Evolutionary conservation across 2,113 vertebrate genomes (phyloP).

Genomic region (Pipa parva): DNA sequence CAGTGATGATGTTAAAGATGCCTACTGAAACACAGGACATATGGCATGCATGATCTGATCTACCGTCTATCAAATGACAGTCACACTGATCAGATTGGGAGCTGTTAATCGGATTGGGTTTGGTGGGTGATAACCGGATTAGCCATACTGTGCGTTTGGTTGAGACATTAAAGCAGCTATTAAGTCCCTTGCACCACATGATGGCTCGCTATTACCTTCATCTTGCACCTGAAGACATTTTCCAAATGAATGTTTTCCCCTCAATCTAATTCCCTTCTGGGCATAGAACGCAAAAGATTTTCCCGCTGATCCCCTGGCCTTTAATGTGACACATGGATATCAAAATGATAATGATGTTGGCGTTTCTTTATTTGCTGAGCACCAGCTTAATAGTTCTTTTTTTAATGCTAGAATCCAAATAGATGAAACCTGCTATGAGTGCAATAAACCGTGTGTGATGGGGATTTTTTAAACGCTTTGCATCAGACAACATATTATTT

Average conservation of each 20-base stretch:
- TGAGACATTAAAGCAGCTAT: conserved; percentile 29
- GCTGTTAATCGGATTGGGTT: conserved; percentile 55
- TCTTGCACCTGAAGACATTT: not conserved
- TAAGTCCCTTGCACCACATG: conserved; percentile 11
- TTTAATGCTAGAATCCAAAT: too few relatives aligned
- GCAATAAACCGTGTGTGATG: too few relatives aligned
- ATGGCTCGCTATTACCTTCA: conserved; percentile 5
- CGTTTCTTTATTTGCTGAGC: not conserved
- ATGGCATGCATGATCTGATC: conserved; percentile 23
- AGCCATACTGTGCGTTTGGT: conserved; percentile 47
- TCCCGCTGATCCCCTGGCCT: conserved; percentile 1
- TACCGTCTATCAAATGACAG: conserved; percentile 12
- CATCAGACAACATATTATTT: too few relatives aligned
- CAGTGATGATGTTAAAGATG: not conserved
- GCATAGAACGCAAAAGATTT: conserved; percentile 3
- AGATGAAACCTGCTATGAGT: too few relatives aligned
- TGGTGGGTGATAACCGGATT: conserved; percentile 59
- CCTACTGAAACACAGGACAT: conserved; percentile 14
- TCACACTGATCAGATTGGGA: conserved; percentile 50
- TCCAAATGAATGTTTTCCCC: conserved; percentile 33
- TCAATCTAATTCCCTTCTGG: not conserved
- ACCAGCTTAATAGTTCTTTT: too few relatives aligned
- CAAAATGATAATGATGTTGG: not conserved
- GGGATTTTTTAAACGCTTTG: too few relatives aligned
- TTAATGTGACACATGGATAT: conserved; percentile 15